phyloP scores from a whole-genome alignment of 2,113 vertebrate genomes.

The Forbesichthys papilliferus region DNA sequence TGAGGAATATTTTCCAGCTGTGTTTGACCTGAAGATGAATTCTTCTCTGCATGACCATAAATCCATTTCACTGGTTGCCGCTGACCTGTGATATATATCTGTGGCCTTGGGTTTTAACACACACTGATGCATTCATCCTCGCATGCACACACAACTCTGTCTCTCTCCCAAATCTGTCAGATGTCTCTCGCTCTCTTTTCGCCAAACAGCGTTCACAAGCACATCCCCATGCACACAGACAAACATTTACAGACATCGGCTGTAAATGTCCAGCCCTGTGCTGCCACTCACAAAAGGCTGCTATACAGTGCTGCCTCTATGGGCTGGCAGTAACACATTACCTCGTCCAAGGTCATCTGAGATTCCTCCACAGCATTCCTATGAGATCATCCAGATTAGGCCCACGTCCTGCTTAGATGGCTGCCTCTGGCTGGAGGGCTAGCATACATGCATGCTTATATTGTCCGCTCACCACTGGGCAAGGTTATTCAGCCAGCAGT shows the following conservation, averaged over 20 bases:
- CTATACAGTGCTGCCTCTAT: conserved; percentile 9
- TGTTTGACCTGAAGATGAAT: conserved; percentile 54
- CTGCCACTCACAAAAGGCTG: conserved; percentile 11
- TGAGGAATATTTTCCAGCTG: conserved; percentile 22
- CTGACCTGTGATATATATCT: conserved; percentile 41
- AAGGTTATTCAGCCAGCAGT: conserved; percentile 53
- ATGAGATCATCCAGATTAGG: conserved; percentile 62
- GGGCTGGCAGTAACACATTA: conserved; percentile 39
- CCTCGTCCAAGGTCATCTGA: conserved; percentile 59
- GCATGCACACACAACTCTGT: background rate
- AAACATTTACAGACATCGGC: conserved; percentile 1
- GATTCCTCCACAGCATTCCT: conserved; percentile 32
- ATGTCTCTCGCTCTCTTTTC: background rate
- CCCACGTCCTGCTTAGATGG: conserved; percentile 39
- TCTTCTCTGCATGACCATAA: conserved; percentile 29
- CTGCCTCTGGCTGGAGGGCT: conserved; percentile 28
- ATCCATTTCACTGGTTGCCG: conserved; percentile 26
- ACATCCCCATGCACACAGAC: conserved; percentile 8
- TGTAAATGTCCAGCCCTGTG: conserved; percentile 2
- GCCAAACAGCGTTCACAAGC: background rate
- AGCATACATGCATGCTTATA: conserved; percentile 50
- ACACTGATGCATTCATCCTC: background rate
- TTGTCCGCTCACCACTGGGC: conserved; percentile 27
- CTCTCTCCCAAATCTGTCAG: background rate
- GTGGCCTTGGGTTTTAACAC: conserved; percentile 26